Conservation (phyloP, 2,113 vertebrate genomes). For the Alaudala cheleensis region DNA sequence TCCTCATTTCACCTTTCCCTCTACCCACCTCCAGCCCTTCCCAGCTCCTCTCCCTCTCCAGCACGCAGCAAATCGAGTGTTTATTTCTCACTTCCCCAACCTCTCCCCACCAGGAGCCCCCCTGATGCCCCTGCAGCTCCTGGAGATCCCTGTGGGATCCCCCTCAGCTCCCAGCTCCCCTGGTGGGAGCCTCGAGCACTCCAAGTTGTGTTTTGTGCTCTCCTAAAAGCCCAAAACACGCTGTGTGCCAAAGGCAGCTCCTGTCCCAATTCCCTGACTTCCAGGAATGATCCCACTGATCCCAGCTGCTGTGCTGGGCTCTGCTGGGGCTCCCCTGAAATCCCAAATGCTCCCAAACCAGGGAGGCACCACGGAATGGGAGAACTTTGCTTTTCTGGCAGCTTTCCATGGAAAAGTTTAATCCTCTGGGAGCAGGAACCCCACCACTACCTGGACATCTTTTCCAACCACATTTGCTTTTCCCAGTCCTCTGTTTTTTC, state of each 20-base stretch:
- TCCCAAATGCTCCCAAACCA: neutral
- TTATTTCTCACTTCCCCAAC: neutral
- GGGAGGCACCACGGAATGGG: neutral
- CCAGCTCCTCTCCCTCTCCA: neutral
- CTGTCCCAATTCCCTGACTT: neutral
- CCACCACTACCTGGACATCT: neutral
- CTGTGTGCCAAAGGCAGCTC: neutral
- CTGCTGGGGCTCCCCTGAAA: neutral
- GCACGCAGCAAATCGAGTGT: accelerated
- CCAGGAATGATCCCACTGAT: neutral
- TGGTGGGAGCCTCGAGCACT: neutral
- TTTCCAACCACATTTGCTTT: neutral
- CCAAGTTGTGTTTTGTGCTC: neutral
- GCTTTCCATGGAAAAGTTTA: neutral
- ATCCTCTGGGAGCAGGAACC: neutral
- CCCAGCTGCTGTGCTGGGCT: neutral
- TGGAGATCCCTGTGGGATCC: neutral
- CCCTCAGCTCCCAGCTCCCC: neutral
- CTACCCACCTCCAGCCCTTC: neutral
- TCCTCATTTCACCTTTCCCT: neutral
- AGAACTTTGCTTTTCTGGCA: neutral
- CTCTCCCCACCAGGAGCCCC: accelerated
- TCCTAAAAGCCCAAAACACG: neutral
- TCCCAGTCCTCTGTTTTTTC: neutral
- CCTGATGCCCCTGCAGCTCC: neutral